Evolutionary conservation across 2,888 invertebrate species (phyloP).

Genomic region (Drosophila eohydei): DNA sequence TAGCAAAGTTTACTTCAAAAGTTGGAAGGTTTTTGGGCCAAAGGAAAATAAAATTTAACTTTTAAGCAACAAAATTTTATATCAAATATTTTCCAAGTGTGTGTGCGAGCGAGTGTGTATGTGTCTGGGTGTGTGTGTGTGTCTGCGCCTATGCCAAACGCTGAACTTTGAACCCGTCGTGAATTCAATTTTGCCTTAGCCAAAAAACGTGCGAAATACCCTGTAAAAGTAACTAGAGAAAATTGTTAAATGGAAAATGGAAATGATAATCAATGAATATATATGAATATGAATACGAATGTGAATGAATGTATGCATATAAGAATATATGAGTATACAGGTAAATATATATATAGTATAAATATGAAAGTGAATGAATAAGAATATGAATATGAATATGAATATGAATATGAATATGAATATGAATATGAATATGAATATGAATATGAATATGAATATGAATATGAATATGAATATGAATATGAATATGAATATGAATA

Average conservation of each 20-base stretch:
- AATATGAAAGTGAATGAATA: background rate
- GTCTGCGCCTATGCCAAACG: conserved; percentile 44
- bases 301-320: background rate
- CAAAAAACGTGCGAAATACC: conserved; percentile 5
- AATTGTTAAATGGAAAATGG: background rate
- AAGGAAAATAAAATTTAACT: conserved; percentile 64
- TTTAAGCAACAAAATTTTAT: conserved; percentile 75
- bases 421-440: background rate
- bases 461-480: background rate
- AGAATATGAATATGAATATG: background rate
- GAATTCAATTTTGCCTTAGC: background rate
- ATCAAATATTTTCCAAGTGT: conserved; percentile 58
- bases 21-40: conserved; percentile 37
- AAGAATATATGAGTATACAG: background rate
- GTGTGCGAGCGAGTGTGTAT: conserved; percentile 8
- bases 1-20: conserved; percentile 67
- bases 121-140: conserved; percentile 13
- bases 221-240: background rate
- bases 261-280: background rate
- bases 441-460: background rate
- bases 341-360: background rate
- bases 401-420: background rate
- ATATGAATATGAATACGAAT: background rate
- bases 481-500: background rate
- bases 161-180: conserved; percentile 63